These are phyloP conservation scores for Hypsopygia costalis DNA, from an alignment of 2,888 invertebrate species.

Conservation along the genomic window DNA sequence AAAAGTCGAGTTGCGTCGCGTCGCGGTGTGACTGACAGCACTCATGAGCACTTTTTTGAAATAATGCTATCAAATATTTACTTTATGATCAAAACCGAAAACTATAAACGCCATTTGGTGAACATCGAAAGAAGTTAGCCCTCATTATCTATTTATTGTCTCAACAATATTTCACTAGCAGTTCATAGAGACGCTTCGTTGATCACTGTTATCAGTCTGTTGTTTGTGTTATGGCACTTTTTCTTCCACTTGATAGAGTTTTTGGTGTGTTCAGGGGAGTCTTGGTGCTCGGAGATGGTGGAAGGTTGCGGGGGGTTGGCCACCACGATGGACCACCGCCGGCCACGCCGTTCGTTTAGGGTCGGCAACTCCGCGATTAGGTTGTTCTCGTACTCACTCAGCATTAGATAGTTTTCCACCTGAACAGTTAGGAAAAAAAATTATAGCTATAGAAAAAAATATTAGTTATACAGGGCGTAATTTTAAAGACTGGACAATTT, in stretches of 20 bases:
- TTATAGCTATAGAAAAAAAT: neutral
- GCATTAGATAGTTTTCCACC: slow-evolving; percentile 92
- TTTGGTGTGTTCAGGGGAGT: slow-evolving; percentile 58
- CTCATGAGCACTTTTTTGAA: too few species aligned
- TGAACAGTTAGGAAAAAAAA: slow-evolving; percentile 33
- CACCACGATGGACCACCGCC: slow-evolving; percentile 86
- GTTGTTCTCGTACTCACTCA: slow-evolving; percentile 92
- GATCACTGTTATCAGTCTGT: slow-evolving; percentile 88
- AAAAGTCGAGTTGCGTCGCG: too few species aligned
- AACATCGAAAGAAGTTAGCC: too few species aligned
- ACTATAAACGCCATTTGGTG: too few species aligned
- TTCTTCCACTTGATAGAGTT: slow-evolving; percentile 69
- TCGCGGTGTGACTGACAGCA: too few species aligned
- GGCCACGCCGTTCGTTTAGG: slow-evolving; percentile 84
- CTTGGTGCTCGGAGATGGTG: slow-evolving; percentile 44
- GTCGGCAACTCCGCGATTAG: slow-evolving; percentile 89
- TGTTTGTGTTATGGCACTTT: slow-evolving; percentile 79
- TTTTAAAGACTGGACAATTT: too few species aligned
- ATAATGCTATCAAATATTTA: too few species aligned
- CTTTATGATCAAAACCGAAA: too few species aligned
- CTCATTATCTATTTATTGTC: slow-evolving; percentile 62
- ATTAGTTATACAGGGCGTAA: too few species aligned
- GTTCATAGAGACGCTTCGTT: slow-evolving; percentile 85
- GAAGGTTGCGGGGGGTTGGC: slow-evolving; percentile 53
- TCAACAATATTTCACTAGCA: slow-evolving; percentile 51